phyloP scores from a whole-genome alignment of 2,888 invertebrate genomes.

The Chaetogeoica ovagalla region DNA sequence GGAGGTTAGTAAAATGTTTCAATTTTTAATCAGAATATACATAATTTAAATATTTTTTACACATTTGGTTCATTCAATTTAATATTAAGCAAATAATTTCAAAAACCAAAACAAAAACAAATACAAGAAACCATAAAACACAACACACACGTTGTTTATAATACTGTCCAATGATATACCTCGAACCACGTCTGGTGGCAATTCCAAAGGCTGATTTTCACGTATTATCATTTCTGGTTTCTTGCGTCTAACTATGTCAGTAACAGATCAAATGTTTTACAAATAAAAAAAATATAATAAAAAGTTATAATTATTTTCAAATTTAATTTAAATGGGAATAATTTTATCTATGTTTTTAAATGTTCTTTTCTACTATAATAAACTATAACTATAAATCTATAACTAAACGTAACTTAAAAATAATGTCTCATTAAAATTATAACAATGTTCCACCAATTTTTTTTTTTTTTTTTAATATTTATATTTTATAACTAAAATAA shows the following conservation, averaged over 20 bases:
- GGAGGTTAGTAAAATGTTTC: conserved; percentile 20
- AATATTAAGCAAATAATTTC: conserved; percentile 14
- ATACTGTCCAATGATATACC: conserved; percentile 63
- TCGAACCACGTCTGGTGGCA: conserved; percentile 90
- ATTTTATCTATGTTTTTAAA: conserved; percentile 6
- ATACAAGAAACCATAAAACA: conserved; percentile 32
- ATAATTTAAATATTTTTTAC: background rate
- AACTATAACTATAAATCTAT: background rate
- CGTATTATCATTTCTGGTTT: conserved; percentile 87
- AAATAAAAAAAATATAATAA: conserved; percentile 26
- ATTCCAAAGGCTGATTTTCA: conserved; percentile 85
- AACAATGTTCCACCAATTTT: background rate
- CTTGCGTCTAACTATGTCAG: conserved; percentile 66
- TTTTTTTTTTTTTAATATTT: background rate
- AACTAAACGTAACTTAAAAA: background rate
- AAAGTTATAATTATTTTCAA: conserved; percentile 19
- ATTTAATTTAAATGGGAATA: conserved; percentile 6
- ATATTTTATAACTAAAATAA: conserved; percentile 22
- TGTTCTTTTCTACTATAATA: conserved; percentile 7
- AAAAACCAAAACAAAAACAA: conserved; percentile 42
- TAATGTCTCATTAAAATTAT: conserved; percentile 17
- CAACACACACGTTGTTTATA: conserved; percentile 28
- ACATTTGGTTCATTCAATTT: background rate
- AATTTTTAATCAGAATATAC: background rate
- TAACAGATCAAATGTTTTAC: conserved; percentile 36